Base-by-base conservation (phyloP, 2,888 invertebrate species). In the Polymixis lichenea region DNA sequence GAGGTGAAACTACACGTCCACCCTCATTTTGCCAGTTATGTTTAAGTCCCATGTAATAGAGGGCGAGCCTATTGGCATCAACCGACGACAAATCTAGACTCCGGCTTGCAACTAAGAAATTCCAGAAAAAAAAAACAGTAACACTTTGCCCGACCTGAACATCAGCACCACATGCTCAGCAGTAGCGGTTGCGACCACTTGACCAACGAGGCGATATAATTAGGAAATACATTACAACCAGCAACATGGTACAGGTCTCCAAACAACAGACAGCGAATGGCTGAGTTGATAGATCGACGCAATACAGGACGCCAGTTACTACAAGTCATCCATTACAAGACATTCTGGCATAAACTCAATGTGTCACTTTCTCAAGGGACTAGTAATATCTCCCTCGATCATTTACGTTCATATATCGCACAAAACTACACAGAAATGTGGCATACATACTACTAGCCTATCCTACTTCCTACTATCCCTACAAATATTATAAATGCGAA, bases 201-300 rank as follows among this genome's bases (percentile, higher is more conserved):
- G 32, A 32, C 38, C 38, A 38, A 38, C 38, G 38, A 38, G 5
- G 6, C 6, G 38, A 46, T 1, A 60, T 32, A 60, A 32, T 60
- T 32, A 22, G 32, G 22, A 60, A 32, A 22, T 60, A 22, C 22
- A 6, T 19, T 60, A 2, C 11, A 22, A 60, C 32, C 60, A 60
- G 32, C 32, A 60, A 32, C 32, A 22, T 22, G 32, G 5, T 32
- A 22, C 22, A 32, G 60, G 19, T 32, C 6, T 32, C 22, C 22
- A 9, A 32, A 5, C 32, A 6, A 32, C 2, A 53, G 51, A 32
- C 53, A 32, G 66, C 11, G 7, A 28, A 51, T n/a, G 11, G 1
- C 32, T 25, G 28, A 19, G 55, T 55, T 46, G 46, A 72, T 72
- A 72, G n/a, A 72, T 72, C 67, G 55, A 28, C 28, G 28, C 43